Conservation (phyloP, 2,113 vertebrate genomes). For the Candoia aspera region DNA sequence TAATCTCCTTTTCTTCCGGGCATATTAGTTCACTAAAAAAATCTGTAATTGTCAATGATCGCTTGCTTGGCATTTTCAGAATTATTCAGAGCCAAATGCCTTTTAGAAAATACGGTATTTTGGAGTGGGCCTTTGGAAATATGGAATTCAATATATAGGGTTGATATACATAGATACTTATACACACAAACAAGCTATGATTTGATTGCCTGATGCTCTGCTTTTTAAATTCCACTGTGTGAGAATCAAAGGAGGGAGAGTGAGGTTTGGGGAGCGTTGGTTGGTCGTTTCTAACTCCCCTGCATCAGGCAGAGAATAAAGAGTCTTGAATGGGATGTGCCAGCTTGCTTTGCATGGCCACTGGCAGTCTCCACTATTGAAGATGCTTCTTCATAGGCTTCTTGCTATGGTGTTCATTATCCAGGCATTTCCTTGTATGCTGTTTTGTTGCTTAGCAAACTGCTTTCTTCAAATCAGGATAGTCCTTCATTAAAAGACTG, state of each 20-base stretch:
- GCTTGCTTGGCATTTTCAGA: neutral
- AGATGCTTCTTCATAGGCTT: neutral
- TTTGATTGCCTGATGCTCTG: neutral
- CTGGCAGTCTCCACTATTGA: neutral
- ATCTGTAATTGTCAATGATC: neutral
- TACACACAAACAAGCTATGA: neutral
- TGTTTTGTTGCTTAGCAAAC: neutral
- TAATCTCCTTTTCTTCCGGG: neutral
- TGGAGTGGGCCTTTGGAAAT: neutral
- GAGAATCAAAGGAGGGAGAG: neutral
- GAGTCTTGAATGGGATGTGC: neutral
- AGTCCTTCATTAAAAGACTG: neutral
- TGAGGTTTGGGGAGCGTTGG: neutral
- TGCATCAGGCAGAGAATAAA: neutral
- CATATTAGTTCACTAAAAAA: neutral
- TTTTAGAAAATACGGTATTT: neutral
- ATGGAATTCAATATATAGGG: neutral
- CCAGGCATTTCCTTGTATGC: neutral
- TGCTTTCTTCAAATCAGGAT: neutral
- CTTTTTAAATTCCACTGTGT: neutral
- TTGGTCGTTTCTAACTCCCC: neutral
- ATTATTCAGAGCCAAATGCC: neutral
- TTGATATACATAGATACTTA: neutral
- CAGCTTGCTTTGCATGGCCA: neutral
- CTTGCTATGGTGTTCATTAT: neutral